These are phyloP conservation scores for Spodoptera littoralis DNA, from an alignment of 2,888 invertebrate species.

Conservation along the genomic window DNA sequence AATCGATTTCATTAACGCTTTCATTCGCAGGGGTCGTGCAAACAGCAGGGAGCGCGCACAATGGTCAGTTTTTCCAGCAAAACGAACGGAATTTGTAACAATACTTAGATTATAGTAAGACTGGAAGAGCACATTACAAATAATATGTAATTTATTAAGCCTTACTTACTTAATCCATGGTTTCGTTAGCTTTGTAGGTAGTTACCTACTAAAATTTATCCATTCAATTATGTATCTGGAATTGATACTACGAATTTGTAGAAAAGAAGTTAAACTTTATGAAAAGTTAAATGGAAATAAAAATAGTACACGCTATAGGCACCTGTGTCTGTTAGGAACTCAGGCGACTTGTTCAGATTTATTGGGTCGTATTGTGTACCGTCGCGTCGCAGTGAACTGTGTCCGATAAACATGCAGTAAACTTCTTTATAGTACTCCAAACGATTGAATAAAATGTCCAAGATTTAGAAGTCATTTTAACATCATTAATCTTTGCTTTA, in stretches of 20 bases:
- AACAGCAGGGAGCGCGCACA: conserved; percentile 59
- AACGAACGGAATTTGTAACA: conserved; percentile 57
- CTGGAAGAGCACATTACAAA: conserved; percentile 36
- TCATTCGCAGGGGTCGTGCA: conserved; percentile 64
- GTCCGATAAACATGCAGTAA: conserved; percentile 26
- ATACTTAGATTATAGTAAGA: conserved; percentile 33
- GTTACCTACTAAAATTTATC: too few species aligned
- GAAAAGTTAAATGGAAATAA: conserved; percentile 20
- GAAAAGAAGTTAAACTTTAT: conserved; percentile 7
- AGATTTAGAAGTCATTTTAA: background rate
- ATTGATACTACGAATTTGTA: too few species aligned
- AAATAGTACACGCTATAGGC: conserved; percentile 8
- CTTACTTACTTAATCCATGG: too few species aligned
- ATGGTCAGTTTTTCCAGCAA: conserved; percentile 65
- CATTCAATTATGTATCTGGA: too few species aligned
- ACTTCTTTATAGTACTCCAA: conserved; percentile 11
- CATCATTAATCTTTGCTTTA: too few species aligned
- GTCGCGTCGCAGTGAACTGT: conserved; percentile 18
- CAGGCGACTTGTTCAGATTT: conserved; percentile 22
- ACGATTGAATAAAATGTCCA: background rate
- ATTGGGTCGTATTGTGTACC: conserved; percentile 23
- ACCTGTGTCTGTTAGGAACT: conserved; percentile 40
- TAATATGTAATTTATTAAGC: too few species aligned
- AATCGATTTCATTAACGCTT: conserved; percentile 79
- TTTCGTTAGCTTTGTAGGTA: too few species aligned